Conservation (phyloP, 2,797 vertebrate species). For the Rhynchonycteris naso region DNA sequence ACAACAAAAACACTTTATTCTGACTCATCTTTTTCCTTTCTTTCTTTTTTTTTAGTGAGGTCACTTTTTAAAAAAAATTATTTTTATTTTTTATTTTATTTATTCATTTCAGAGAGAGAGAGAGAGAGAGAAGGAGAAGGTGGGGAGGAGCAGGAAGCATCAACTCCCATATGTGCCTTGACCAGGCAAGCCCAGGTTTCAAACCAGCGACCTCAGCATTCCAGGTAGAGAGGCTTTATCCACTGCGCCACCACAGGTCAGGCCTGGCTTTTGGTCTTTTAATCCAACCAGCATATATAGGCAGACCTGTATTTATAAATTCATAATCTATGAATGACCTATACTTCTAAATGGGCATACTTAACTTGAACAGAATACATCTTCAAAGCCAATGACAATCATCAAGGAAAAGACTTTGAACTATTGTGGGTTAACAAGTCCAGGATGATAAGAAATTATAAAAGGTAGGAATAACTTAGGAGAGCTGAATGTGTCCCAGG, state of each 20-base stretch:
- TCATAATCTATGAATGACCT: conserved; percentile 43
- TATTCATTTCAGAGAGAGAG: no score
- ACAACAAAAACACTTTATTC: conserved; percentile 74
- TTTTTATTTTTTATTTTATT: no score
- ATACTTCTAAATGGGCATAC: background rate
- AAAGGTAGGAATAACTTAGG: background rate
- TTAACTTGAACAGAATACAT: background rate
- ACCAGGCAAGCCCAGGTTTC: no score
- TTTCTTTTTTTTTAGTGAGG: no score
- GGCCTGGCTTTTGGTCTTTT: conserved; percentile 38
- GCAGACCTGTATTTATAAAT: background rate
- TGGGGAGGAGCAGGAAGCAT: no score
- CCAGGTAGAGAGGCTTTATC: no score
- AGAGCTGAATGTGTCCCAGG: background rate
- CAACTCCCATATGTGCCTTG: no score
- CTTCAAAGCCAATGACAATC: background rate
- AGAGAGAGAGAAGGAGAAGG: no score
- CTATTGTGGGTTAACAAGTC: background rate
- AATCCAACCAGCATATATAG: conserved; percentile 16
- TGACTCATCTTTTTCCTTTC: background rate
- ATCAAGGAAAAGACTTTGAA: conserved; percentile 32
- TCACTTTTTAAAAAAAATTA: no score
- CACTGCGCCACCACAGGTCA: no score
- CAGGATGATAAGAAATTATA: background rate
- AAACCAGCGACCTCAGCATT: no score